Evolutionary conservation across 2,888 invertebrate genomes (phyloP), one percentile per base, ranked within the genome.

Genomic region (Metacarcinus magister): DNA sequence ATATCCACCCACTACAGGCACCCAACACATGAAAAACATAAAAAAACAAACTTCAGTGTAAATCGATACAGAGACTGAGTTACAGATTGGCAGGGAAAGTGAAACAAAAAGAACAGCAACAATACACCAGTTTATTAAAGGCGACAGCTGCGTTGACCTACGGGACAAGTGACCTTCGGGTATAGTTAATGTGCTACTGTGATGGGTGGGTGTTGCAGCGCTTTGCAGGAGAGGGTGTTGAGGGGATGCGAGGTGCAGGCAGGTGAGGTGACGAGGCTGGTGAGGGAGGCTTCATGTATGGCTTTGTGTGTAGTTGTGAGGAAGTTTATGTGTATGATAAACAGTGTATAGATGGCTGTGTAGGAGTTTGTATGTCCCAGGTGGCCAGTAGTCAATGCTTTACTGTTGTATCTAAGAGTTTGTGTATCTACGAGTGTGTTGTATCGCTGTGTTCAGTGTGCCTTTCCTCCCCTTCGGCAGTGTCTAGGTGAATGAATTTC

Each of bases 81-180:
- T 82, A 82, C 82, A 82, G 82, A 82, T 82, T 82, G 82, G 32
- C 82, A 32, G 82, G 82, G 13, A 32, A 32, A 92, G 39, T 54
- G 92, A 10, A 54, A 54, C 32, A 92, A 46, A 92, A 92, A 92
- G 46, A 23, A 8, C 19, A 23, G 7, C n/a, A 75, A n/a, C 67
- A 32, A 28, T 7, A 39, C 43, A 2, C n/a, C 39, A 8, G 60
- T 19, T 43, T 67, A 39, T 67, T 67, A 75, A 48, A 48, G 93
- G 43, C 43, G 75, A 32, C 67, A 67, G 10, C n/a, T n/a, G n/a
- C 28, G 44, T 91, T 44, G 46, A n/a, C 48, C n/a, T 10, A n/a
- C 43, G 19, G 44, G 0, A n/a, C 91, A 91, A 91, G 23, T 39
- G 44, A 23, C 90, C 44, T 90, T 39, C 90, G 39, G 23, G 8